phyloP scores from a whole-genome alignment of 2,888 invertebrate species.

The Agonum fuliginosum region DNA sequence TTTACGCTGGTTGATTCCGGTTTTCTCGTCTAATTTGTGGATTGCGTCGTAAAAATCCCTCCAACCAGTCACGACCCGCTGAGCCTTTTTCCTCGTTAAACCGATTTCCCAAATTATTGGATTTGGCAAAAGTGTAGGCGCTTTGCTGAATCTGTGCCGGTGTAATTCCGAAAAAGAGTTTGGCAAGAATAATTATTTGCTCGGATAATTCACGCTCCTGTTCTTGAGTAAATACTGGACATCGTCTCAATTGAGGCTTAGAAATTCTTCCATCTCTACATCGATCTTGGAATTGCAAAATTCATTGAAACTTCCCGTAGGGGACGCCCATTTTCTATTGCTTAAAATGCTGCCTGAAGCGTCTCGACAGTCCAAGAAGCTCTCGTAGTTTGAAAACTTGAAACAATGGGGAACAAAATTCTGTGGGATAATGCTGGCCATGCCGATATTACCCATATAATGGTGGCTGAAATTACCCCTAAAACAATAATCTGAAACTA shows the following conservation, averaged over 20 bases:
- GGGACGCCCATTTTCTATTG: background rate
- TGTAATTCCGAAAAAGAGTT: conserved; percentile 12
- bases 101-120: conserved; percentile 25
- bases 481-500: too few relatives aligned
- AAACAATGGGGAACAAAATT: background rate
- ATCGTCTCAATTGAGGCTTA: conserved; percentile 6
- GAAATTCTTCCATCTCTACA: background rate
- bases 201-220: background rate
- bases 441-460: too few relatives aligned
- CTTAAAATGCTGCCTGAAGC: background rate
- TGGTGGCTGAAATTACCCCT: too few relatives aligned
- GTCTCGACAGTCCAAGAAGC: background rate
- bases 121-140: conserved; percentile 32
- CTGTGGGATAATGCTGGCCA: too few relatives aligned
- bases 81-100: conserved; percentile 33
- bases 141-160: background rate
- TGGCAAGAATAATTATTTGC: background rate
- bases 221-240: conserved; percentile 4
- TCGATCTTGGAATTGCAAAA: background rate
- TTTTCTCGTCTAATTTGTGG: conserved; percentile 54
- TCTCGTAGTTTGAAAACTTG: background rate
- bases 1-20: conserved; percentile 37
- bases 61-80: conserved; percentile 48
- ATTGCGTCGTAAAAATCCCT: conserved; percentile 53
- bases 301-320: background rate